These are phyloP conservation scores for Holothuria glaberrima DNA, from an alignment of 35 echinoderm and acorn worm genomes.

Conservation along the genomic window DNA sequence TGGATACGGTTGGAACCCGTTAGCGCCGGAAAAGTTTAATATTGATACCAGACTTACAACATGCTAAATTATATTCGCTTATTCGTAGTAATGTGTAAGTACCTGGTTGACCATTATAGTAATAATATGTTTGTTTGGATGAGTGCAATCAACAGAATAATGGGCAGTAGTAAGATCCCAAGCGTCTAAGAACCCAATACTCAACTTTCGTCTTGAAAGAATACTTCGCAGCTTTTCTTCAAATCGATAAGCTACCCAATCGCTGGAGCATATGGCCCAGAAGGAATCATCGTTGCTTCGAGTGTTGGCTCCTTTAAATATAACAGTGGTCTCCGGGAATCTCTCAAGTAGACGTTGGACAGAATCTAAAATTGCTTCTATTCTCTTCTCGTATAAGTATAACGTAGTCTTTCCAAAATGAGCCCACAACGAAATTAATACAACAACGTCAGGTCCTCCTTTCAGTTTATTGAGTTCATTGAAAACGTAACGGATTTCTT, in stretches of 20 bases:
- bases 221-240: neutral
- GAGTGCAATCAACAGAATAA: neutral
- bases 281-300: neutral
- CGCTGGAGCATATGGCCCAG: neutral
- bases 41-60: too few relatives aligned
- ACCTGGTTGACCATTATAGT: neutral
- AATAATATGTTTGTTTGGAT: neutral
- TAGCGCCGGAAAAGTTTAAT: too few relatives aligned
- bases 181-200: neutral
- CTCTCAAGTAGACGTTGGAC: neutral
- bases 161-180: conserved; percentile 12
- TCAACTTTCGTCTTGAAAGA: neutral
- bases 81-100: neutral
- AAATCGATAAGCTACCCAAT: conserved; percentile 17
- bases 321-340: neutral
- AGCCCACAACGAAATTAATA: neutral
- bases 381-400: neutral
- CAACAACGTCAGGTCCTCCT: neutral
- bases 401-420: conserved; percentile 23
- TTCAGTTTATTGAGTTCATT: neutral
- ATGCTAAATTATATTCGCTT: too few relatives aligned
- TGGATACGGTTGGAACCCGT: too few relatives aligned
- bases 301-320: conserved; percentile 26
- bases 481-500: neutral
- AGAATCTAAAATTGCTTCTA: neutral